Evolutionary conservation across 2,888 invertebrate species (phyloP), one percentile per base, ranked within the genome.

Genomic region (Drosophila putrida): DNA sequence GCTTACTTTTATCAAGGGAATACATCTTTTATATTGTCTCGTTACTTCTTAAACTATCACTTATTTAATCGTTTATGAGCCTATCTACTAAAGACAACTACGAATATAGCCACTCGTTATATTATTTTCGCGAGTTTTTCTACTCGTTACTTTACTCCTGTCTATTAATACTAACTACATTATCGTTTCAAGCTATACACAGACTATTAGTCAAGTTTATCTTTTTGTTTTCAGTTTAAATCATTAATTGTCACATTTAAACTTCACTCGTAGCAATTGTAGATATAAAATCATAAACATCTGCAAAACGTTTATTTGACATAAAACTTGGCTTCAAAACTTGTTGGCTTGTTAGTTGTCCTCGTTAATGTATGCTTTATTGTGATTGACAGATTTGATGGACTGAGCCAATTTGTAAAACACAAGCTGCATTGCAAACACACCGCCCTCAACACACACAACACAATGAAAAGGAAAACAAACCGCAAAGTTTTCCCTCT

Each of bases 401-500:
- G 27, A 39, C 46, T 36, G 15, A 51, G 76, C 43, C 71, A 75
- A 70, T 70, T 74, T 75, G 65, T 55, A 44, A 43, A n/a, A 27
- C 53, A 58, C 46, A 55, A 47, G 36, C 27, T 33, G 43, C 43
- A 68, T 63, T 49, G n/a, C n/a, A 36, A 57, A 35, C 15, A 59
- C 15, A 9, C n/a, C 51, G 20, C 15, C 41, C 33, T 28, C 31
- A 13, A 39, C 10, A 27, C 9, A 6, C 31, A 8, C 31, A 31
- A 5, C 0, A 31, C 6, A 31, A 31, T 15, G n/a, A 51, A 49
- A 67, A 31, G 67, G 51, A 67, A 64, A 72, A 68, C 60, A 68
- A 60, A 63, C 57, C 63, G 38, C 51, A 67, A 77, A 77, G 73
- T 71, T 72, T 75, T 47, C 60, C 41, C 62, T 68, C 62, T 54